phyloP scores from a whole-genome alignment of 2,797 vertebrate genomes.

The Lateolabrax maculatus region DNA sequence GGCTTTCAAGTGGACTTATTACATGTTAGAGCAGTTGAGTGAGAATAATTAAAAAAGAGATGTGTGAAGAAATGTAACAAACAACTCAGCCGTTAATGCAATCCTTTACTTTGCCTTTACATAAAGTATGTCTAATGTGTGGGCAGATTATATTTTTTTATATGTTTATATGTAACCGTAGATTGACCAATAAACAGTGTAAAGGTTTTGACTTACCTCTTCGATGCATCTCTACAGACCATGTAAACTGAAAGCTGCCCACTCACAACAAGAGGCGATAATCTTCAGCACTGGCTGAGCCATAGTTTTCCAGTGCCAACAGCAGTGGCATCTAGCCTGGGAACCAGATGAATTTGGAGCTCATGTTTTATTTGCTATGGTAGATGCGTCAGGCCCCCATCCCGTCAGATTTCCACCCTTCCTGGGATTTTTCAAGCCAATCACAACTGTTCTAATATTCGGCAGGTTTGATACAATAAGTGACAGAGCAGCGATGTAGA shows the following conservation, averaged over 20 bases:
- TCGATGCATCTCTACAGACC: neutral
- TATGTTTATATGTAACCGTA: neutral
- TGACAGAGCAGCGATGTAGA: too few species aligned
- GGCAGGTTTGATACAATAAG: too few species aligned
- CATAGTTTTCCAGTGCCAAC: constrained; percentile 15
- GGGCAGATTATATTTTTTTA: neutral
- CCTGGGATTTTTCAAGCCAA: too few species aligned
- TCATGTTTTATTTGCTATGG: too few species aligned
- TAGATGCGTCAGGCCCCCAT: too few species aligned
- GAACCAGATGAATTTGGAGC: too few species aligned
- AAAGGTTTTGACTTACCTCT: neutral
- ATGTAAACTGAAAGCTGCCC: constrained; percentile 8
- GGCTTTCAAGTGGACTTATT: constrained; percentile 57
- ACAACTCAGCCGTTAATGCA: neutral
- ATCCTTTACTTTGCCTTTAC: constrained; percentile 5
- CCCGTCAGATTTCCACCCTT: too few species aligned
- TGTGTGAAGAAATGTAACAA: neutral
- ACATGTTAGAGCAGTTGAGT: constrained; percentile 51
- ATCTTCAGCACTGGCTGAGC: constrained; percentile 10
- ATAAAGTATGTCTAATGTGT: neutral
- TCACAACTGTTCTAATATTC: too few species aligned
- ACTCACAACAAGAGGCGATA: constrained; percentile 14
- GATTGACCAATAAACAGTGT: neutral
- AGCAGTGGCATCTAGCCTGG: neutral
- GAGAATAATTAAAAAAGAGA: constrained; percentile 61